phyloP scores from a whole-genome alignment of 2,113 vertebrate species.

The Hemiscyllium ocellatum region DNA sequence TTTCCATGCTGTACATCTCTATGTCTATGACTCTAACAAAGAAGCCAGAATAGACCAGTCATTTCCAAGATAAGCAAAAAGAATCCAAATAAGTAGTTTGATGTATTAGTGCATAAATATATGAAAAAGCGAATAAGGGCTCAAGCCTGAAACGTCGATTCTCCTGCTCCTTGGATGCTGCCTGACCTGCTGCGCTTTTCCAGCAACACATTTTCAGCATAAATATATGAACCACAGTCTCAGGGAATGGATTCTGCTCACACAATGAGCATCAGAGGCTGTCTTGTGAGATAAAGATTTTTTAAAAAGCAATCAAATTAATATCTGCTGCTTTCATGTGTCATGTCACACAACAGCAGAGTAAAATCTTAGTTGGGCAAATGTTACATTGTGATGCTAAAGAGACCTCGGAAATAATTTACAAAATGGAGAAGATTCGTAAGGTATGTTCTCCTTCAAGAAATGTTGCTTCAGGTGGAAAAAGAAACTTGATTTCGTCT shows the following conservation, averaged over 20 bases:
- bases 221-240: neutral
- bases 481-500: neutral
- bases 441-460: neutral
- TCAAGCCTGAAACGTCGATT: too few relatives aligned
- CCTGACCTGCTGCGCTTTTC: too few relatives aligned
- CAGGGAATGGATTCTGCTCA: neutral
- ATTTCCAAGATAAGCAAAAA: neutral
- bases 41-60: neutral
- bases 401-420: neutral
- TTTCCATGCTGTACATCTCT: too few relatives aligned
- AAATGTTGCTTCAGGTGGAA: neutral
- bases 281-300: neutral
- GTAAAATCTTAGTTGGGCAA: neutral
- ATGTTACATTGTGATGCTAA: neutral
- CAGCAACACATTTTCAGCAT: too few relatives aligned
- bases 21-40: too few relatives aligned
- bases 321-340: neutral
- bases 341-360: neutral
- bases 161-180: too few relatives aligned
- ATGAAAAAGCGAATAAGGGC: too few relatives aligned
- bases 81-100: neutral
- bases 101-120: neutral
- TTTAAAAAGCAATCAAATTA: neutral
- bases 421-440: neutral
- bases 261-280: neutral